Conservation (phyloP, 2,113 vertebrate genomes). For the Toxotes chatareus region DNA sequence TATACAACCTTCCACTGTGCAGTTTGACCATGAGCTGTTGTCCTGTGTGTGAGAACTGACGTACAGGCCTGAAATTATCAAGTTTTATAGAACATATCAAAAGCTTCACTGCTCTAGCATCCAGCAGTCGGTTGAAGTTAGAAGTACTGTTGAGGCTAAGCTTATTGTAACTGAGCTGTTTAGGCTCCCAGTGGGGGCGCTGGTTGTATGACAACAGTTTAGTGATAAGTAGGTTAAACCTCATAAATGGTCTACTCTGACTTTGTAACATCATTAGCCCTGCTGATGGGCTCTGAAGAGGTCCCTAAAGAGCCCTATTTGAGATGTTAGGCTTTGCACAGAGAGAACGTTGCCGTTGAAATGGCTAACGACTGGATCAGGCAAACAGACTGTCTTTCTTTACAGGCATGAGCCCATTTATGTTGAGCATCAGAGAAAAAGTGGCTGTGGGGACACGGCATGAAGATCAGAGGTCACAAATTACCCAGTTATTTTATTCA, state of each 20-base stretch:
- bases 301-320: conserved; percentile 29
- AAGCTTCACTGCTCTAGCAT: not conserved
- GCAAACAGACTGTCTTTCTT: not conserved
- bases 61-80: not conserved
- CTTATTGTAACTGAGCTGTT: conserved; percentile 26
- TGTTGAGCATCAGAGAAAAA: not conserved
- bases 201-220: conserved; percentile 28
- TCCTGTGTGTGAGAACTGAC: not conserved
- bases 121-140: not conserved
- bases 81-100: not conserved
- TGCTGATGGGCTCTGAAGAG: conserved; percentile 31
- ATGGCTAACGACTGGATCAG: conserved; percentile 5
- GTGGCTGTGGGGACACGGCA: not conserved
- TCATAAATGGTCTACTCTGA: conserved; percentile 38
- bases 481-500: not conserved
- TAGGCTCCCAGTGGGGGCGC: not conserved
- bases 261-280: conserved; percentile 45
- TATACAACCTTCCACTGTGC: not conserved
- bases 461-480: not conserved
- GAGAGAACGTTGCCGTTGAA: conserved; percentile 12
- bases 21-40: not conserved
- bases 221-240: conserved; percentile 47
- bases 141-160: not conserved
- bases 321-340: conserved; percentile 17
- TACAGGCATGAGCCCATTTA: not conserved